Conservation (phyloP, 2,113 vertebrate species). For the Hirundichthys speculiger region DNA sequence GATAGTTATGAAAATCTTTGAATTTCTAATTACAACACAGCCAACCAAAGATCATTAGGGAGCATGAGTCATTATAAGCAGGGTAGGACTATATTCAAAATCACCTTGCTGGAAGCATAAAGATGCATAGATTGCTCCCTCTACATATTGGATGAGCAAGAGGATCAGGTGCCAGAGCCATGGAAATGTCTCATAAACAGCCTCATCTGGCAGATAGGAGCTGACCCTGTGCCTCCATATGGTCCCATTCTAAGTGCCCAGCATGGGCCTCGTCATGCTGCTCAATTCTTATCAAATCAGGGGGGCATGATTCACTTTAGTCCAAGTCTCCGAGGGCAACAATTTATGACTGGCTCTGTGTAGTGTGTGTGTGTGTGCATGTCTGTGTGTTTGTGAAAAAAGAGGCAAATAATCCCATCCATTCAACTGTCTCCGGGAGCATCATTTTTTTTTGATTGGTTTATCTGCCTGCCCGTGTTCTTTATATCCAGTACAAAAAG, state of each 20-base stretch:
- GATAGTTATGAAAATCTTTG: background rate
- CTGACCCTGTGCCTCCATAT: constrained; percentile 54
- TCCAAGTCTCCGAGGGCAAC: constrained; percentile 42
- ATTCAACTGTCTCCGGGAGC: background rate
- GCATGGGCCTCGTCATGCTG: constrained; percentile 46
- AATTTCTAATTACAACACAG: background rate
- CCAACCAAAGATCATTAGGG: background rate
- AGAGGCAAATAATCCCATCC: no score
- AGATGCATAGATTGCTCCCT: background rate
- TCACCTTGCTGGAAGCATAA: constrained; percentile 15
- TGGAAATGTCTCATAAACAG: constrained; percentile 35
- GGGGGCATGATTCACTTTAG: constrained; percentile 45
- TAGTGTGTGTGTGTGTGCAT: constrained; percentile 2
- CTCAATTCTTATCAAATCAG: constrained; percentile 66
- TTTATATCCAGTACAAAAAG: constrained; percentile 48
- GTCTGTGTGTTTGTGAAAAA: constrained; percentile 3
- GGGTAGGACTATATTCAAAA: background rate
- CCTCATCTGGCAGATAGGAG: constrained; percentile 60
- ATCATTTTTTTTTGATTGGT: constrained; percentile 62
- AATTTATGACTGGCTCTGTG: constrained; percentile 12
- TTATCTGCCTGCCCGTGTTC: constrained; percentile 50
- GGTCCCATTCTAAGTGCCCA: constrained; percentile 47
- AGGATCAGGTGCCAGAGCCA: constrained; percentile 46
- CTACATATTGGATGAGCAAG: constrained; percentile 11
- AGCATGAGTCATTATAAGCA: constrained; percentile 1